Percentiles rank a stretch among this genome's conserved stretches.
Evolutionary conservation across 2,113 vertebrate genomes (phyloP).

Genomic region (Saccopteryx leptura): DNA sequence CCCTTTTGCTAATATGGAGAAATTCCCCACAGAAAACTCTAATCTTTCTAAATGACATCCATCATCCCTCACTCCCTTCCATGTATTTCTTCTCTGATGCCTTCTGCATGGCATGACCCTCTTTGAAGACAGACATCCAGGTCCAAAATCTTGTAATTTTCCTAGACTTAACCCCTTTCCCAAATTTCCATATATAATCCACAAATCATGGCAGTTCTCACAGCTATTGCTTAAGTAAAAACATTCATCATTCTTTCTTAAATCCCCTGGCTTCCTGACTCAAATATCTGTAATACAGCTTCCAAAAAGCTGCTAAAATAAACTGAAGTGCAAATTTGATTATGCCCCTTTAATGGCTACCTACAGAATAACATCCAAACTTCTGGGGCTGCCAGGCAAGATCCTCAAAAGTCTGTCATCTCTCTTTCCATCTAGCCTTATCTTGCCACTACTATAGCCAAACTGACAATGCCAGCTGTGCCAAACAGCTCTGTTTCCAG

Average conservation of each 20-base stretch:
- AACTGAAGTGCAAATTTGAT: neutral
- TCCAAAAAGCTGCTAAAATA: neutral
- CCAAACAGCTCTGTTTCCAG: neutral
- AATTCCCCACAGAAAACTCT: neutral
- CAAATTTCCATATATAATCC: neutral
- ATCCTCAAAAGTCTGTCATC: neutral
- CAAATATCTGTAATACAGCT: neutral
- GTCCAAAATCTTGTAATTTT: neutral
- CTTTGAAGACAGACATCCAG: neutral
- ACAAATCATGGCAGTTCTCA: neutral
- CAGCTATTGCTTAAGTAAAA: neutral
- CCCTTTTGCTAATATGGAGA: neutral
- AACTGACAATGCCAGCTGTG: neutral
- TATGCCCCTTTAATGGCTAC: neutral
- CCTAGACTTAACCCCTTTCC: neutral
- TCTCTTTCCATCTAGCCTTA: neutral
- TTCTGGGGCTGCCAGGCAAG: neutral
- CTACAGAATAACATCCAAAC: neutral
- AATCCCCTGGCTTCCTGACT: neutral
- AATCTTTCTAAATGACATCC: neutral
- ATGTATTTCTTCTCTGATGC: neutral
- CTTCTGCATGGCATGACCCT: neutral
- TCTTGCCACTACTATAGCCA: neutral
- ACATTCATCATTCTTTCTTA: neutral
- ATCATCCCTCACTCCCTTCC: neutral